phyloP scores from a whole-genome alignment of 2,797 vertebrate species.

The Halcyon smyrnensis region DNA sequence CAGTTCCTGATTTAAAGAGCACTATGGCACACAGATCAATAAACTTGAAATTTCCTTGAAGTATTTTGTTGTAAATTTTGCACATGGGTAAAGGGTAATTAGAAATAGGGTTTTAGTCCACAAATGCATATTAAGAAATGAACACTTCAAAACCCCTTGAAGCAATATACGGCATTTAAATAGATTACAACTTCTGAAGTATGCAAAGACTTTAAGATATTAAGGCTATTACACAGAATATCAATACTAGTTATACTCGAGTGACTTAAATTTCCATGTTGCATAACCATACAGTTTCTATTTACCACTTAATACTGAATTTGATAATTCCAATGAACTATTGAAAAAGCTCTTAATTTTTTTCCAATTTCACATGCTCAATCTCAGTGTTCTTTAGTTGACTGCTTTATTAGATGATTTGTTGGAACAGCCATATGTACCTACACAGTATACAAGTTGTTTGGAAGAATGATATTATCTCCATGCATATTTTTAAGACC shows the following conservation, averaged over 20 bases:
- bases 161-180: not conserved
- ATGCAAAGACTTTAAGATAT: not conserved
- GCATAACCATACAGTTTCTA: not conserved
- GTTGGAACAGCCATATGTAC: not conserved
- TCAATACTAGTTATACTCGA: not conserved
- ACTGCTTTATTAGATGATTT: not conserved
- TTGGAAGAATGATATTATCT: not conserved
- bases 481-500: not conserved
- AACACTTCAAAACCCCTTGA: not conserved
- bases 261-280: constrained; percentile 9
- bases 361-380: not conserved
- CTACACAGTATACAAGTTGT: not conserved
- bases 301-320: not conserved
- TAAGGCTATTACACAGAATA: not conserved
- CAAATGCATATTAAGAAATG: not conserved
- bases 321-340: not conserved
- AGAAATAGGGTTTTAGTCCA: not conserved
- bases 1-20: not conserved
- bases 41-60: not conserved
- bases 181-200: constrained; percentile 1
- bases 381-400: not conserved
- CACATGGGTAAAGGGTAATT: not conserved
- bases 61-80: not conserved
- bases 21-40: rapidly evolving
- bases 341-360: not conserved